These are phyloP conservation scores for Xiphophorus hellerii DNA, from an alignment of 2,113 vertebrate species.

Conservation along the genomic window DNA sequence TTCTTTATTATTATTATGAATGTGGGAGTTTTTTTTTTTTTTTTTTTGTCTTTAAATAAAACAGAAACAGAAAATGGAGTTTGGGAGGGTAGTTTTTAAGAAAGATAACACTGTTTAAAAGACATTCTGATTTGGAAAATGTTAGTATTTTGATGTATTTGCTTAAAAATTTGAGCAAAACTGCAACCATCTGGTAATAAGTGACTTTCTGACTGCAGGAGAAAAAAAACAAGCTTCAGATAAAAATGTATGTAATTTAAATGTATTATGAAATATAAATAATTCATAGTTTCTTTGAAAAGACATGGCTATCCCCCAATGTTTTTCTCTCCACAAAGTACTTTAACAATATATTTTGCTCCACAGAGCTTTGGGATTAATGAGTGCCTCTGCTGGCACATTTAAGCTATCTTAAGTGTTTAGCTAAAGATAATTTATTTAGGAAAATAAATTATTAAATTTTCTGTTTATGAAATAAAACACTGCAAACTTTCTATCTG, in stretches of 20 bases:
- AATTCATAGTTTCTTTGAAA: neutral
- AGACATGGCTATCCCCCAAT: neutral
- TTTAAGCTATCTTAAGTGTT: too few relatives aligned
- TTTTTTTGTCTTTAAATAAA: neutral
- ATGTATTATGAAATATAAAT: neutral
- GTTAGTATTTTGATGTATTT: neutral
- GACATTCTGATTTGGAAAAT: neutral
- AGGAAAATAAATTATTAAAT: too few relatives aligned
- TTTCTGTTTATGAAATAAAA: too few relatives aligned
- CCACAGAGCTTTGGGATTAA: too few relatives aligned
- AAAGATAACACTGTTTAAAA: too few relatives aligned
- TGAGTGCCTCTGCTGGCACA: too few relatives aligned
- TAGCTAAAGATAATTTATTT: too few relatives aligned
- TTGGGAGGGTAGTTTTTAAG: too few relatives aligned
- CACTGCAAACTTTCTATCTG: too few relatives aligned
- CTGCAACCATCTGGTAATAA: neutral
- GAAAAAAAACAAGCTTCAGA: neutral
- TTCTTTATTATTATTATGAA: neutral
- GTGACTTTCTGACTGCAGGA: neutral
- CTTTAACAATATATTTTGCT: too few relatives aligned
- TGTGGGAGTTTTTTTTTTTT: neutral
- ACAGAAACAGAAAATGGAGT: too few relatives aligned
- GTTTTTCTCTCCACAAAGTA: too few relatives aligned
- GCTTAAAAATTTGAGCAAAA: neutral
- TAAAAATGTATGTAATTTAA: neutral